Conservation (phyloP, 2,888 invertebrate species). For the Cephus runcator region DNA sequence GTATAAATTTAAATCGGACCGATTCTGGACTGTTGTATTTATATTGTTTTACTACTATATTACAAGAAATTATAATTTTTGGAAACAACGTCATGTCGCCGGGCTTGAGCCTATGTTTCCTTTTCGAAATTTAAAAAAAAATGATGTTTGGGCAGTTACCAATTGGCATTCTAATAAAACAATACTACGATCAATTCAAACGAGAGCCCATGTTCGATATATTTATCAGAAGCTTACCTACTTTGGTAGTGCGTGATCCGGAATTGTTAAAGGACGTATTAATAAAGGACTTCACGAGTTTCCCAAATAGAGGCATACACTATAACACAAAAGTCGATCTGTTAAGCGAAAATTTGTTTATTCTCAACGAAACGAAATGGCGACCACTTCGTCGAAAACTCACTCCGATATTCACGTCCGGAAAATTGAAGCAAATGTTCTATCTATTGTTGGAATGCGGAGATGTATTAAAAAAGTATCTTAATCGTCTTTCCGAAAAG, state of each 20-base stretch:
- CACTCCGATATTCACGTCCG: slow-evolving; percentile 66
- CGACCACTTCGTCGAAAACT: slow-evolving; percentile 62
- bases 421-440: slow-evolving; percentile 67
- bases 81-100: slow-evolving; percentile 26
- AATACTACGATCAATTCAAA: background rate
- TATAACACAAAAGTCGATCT: slow-evolving; percentile 47
- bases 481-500: slow-evolving; percentile 33
- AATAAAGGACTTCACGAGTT: slow-evolving; percentile 30
- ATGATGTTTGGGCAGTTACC: background rate
- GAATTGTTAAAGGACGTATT: slow-evolving; percentile 25
- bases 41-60: slow-evolving; percentile 16
- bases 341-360: slow-evolving; percentile 57
- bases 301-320: slow-evolving; percentile 24
- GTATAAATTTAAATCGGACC: too few relatives aligned
- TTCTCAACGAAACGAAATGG: slow-evolving; percentile 62
- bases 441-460: slow-evolving; percentile 58
- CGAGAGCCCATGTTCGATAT: background rate
- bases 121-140: background rate
- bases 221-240: slow-evolving; percentile 7
- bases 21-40: slow-evolving; percentile 7
- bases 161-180: background rate
- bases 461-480: slow-evolving; percentile 49
- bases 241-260: slow-evolving; percentile 25
- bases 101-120: background rate
- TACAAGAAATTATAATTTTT: slow-evolving; percentile 22